Base-by-base conservation (phyloP, 1,140 invertebrate genomes). In the Temnothorax curvispinosus region DNA sequence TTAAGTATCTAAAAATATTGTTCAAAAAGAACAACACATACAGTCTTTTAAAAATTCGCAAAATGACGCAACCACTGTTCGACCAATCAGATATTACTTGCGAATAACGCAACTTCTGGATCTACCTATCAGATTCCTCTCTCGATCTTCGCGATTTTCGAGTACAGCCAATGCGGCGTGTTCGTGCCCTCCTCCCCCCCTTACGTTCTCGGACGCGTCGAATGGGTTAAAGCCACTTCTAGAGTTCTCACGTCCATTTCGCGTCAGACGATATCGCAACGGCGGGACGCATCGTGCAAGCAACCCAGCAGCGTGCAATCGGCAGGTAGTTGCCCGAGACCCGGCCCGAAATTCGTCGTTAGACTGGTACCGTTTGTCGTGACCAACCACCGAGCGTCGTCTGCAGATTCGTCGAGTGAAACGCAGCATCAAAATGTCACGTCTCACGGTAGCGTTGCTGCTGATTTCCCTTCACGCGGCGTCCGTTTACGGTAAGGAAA, bases 401-500 rank as follows among this genome's bases (percentile, higher is more conserved):
- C 44, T n/a, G 13, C n/a, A 9, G 38, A 5, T 50, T 8, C 9
- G 0, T 32, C 7, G 27, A 54, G 1, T 27, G 15, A 18, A 47
- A 64, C 11, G 27, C 27, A 41, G n/a, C 2, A 41, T 69, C 62
- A 9, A 60, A 38, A 84, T 84, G 80, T 84, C 38, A n/a, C 69
- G 41, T 13, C 27, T 75, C 41, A 13, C n/a, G 11, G 54, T 44
- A 62, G 41, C 44, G 6, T 60, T 84, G 3, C 32, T 84, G 41
- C 11, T 84, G 41, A 47, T 62, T 11, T 72, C 18, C 7, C 13
- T 84, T 6, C 41, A 75, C 54, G 15, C 54, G 9, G 69, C 27
- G n/a, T 35, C 44, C 18, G 35, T 32, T 62, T 27, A 84, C 4
- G 80, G 80, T 84, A 75, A 81, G 77, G 77, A 56, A 5, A 47